phyloP scores from a whole-genome alignment of 1,140 invertebrate species.

The Panagrolaimus sp. region DNA sequence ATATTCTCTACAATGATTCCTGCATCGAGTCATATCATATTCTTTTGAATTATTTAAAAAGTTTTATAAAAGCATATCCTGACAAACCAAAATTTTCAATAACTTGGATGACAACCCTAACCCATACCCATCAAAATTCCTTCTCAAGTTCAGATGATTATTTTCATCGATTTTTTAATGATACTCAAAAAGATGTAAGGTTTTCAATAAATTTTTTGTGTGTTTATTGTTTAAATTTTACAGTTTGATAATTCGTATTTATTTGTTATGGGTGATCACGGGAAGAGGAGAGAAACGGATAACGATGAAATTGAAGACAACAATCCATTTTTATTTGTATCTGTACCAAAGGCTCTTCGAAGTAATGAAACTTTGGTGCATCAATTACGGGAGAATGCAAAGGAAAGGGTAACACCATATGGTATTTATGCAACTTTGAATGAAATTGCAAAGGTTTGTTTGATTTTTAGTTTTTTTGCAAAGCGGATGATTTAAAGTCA shows the following conservation, averaged over 20 bases:
- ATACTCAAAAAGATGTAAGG: background rate
- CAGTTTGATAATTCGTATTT: background rate
- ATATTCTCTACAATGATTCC: too few relatives aligned
- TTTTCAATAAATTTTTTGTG: background rate
- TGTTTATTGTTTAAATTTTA: background rate
- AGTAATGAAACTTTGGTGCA: background rate
- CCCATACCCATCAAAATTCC: background rate
- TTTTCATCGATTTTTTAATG: too few relatives aligned
- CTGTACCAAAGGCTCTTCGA: constrained; percentile 8
- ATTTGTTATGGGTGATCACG: constrained; percentile 17
- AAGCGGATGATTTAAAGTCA: too few relatives aligned
- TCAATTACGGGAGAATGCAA: background rate
- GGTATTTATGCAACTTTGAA: constrained; percentile 16
- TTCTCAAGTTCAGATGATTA: background rate
- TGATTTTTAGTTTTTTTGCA: too few relatives aligned
- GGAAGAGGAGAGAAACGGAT: background rate
- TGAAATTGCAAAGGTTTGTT: background rate
- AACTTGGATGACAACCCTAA: background rate
- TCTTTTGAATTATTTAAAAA: too few relatives aligned
- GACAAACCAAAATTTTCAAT: too few relatives aligned
- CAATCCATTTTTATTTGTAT: constrained; percentile 13
- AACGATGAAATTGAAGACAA: constrained; percentile 14
- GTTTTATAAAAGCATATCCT: too few relatives aligned
- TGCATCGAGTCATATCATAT: too few relatives aligned
- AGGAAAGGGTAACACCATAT: constrained; percentile 9